Evolutionary conservation across 1,140 invertebrate species (phyloP).

Genomic region (Nilaparvata lugens): DNA sequence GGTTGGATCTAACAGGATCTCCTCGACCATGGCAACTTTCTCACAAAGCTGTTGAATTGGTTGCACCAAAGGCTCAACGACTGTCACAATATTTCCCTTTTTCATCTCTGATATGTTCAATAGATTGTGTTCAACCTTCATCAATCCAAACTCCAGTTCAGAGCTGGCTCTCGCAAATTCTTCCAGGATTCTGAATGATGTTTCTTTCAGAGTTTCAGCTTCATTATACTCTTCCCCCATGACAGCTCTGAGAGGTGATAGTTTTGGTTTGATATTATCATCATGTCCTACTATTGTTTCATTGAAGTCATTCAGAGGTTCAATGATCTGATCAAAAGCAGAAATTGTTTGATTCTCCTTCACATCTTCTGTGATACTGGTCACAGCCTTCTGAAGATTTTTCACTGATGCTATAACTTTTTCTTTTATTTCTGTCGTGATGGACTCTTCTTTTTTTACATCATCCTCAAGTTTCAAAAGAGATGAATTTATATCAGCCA

Average conservation of each 20-base stretch:
- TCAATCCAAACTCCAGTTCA: conserved; percentile 23
- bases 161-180: conserved; percentile 18
- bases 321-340: neutral
- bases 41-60: conserved; percentile 31
- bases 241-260: neutral
- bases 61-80: conserved; percentile 35
- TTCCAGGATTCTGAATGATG: conserved; percentile 16
- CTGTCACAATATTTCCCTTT: conserved; percentile 3
- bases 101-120: conserved; percentile 7
- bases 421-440: neutral
- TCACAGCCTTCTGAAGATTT: conserved; percentile 9
- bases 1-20: neutral
- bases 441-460: neutral
- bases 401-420: conserved; percentile 5
- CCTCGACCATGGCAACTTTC: conserved; percentile 22
- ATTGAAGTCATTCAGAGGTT: neutral
- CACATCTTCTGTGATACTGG: neutral
- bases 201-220: conserved; percentile 4
- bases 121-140: conserved; percentile 21
- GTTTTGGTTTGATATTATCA: neutral
- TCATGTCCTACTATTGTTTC: neutral
- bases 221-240: conserved; percentile 5
- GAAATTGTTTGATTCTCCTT: neutral
- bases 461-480: neutral
- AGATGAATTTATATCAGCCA: neutral